Base-by-base conservation (phyloP, 2,888 invertebrate species). In the Agriopis aurantiaria region DNA sequence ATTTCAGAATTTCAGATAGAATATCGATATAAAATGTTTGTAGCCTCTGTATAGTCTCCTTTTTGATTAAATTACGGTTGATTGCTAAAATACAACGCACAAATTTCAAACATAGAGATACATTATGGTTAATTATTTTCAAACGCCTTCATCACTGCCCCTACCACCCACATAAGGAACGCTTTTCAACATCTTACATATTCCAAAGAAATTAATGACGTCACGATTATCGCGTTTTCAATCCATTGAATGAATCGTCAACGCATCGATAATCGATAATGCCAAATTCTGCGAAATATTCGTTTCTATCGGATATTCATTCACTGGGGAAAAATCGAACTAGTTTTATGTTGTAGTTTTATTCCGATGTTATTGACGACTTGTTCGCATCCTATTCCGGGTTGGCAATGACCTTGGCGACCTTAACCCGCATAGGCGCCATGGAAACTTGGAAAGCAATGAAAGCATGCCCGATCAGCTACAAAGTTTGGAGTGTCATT, bases 401-500 rank as follows among this genome's bases (percentile, higher is more conserved):
- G 45, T 60, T 23, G 69, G 61, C 75, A 68, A 53, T 68, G 63
- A 75, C 74, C 70, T 72, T 74, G 57, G 51, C 65, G 61, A 74
- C 73, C 70, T 73, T 75, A 72, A 72, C 71, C 71, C 61, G 23
- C 51, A 46, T 10, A 58, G 52, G 49, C 51, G 51, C 57, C 52
- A 68, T 52, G 46, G 41, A 58, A 68, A 45, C 53, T 53, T 45
- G 70, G 72, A 73, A 69, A 68, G 71, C 73, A 75, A 77, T 74
- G 74, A 79, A 80, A 80, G 75, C 78, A 80, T 78, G 77, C 75
- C 76, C 66, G 72, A 58, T 70, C 73, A 65, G 65, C 58, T 64
- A 59, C 56, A 72, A 78, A 81, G 74, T 84, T 83, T 81, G 69
- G 72, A 83, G 75, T 77, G 80, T 76, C 78, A 75, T 75, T 79